These are phyloP conservation scores for Momotus momota DNA, from an alignment of 2,797 vertebrate species.

Conservation along the genomic window DNA sequence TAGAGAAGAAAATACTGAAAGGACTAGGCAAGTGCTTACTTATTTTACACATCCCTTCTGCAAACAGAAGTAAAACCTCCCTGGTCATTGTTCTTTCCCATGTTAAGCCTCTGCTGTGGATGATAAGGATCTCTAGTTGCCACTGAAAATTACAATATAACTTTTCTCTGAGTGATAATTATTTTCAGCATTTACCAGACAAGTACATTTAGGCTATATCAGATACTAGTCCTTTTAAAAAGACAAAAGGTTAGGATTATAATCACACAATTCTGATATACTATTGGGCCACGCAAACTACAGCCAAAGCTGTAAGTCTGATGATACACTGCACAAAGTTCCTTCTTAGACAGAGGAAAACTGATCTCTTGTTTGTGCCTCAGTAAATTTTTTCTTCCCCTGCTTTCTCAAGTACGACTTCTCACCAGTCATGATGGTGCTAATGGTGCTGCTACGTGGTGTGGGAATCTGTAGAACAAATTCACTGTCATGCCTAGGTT, in stretches of 20 bases:
- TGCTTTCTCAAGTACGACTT: neutral
- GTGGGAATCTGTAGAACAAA: neutral
- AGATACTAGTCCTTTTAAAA: neutral
- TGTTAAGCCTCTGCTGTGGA: neutral
- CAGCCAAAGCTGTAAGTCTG: neutral
- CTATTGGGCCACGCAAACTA: neutral
- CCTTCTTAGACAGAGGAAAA: neutral
- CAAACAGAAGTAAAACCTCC: neutral
- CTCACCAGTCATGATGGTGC: accelerated
- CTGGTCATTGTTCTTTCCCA: neutral
- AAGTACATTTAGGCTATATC: neutral
- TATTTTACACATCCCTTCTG: neutral
- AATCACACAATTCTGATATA: neutral
- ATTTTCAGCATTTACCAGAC: neutral
- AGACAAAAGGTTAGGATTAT: neutral
- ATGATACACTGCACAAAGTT: neutral
- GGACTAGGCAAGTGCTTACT: constrained; percentile 86
- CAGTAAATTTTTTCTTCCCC: neutral
- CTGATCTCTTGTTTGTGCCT: neutral
- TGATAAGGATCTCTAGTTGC: neutral
- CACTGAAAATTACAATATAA: neutral
- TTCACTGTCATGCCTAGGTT: neutral
- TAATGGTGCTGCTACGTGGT: neutral
- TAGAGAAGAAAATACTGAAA: constrained; percentile 96
- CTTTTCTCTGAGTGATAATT: neutral